A percentile compares a stretch with the other conserved stretches of the same genome.
phyloP scores from a whole-genome alignment of 1,140 invertebrate species.

The Leptoteleia sp. region DNA sequence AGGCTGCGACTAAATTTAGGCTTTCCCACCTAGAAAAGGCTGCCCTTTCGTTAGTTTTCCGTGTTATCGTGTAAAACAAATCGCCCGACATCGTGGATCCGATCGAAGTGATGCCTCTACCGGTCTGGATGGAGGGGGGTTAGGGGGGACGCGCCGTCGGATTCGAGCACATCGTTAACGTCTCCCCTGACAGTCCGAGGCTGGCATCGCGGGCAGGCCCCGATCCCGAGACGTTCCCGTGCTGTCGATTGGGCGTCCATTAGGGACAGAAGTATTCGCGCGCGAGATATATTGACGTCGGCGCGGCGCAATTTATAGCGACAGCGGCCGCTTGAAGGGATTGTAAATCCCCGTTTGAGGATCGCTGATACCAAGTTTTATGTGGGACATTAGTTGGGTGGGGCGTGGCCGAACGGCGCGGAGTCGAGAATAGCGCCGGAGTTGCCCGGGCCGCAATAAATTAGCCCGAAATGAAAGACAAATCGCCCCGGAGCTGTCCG shows the following conservation, averaged over 20 bases:
- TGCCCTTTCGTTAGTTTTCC: too few relatives aligned
- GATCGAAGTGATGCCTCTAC: conserved; percentile 11
- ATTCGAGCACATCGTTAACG: conserved; percentile 56
- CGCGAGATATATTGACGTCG: conserved; percentile 77
- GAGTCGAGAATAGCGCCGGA: conserved; percentile 69
- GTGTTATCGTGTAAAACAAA: conserved; percentile 43
- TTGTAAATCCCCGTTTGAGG: conserved; percentile 82
- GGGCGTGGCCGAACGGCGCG: conserved; percentile 79
- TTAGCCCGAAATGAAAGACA: conserved; percentile 82
- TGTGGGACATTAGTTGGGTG: conserved; percentile 81
- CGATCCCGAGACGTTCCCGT: conserved; percentile 46
- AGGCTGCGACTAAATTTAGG: too few relatives aligned
- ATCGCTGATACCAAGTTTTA: conserved; percentile 82
- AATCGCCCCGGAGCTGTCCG: conserved; percentile 81
- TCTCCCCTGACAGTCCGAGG: conserved; percentile 43
- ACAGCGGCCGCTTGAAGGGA: conserved; percentile 81
- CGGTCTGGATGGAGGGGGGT: conserved; percentile 22
- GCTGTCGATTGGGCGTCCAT: conserved; percentile 77
- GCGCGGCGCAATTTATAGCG: conserved; percentile 78
- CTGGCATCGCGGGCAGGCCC: conserved; percentile 42
- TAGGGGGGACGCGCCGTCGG: conserved; percentile 3
- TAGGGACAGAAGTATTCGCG: conserved; percentile 81
- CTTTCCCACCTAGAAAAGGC: too few relatives aligned
- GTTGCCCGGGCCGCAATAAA: conserved; percentile 76
- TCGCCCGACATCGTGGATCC: conserved; percentile 9